phyloP scores from a whole-genome alignment of 2,888 invertebrate species.

The Coleophora flavipennella region DNA sequence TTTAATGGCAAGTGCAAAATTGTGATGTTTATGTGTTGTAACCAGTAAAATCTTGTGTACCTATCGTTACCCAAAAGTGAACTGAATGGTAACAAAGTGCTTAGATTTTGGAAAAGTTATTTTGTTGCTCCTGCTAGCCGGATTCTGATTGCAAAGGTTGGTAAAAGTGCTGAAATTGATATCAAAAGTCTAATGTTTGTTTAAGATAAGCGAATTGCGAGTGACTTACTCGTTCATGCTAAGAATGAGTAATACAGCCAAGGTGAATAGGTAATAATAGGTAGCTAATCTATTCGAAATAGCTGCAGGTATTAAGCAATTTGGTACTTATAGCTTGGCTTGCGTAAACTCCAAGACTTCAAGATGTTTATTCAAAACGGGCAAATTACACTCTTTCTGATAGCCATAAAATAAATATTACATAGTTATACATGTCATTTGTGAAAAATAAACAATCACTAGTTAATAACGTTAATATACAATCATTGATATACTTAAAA shows the following conservation, averaged over 20 bases:
- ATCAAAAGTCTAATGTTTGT: constrained; percentile 11
- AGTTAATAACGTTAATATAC: too few relatives aligned
- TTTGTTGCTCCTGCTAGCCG: constrained; percentile 28
- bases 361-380: too few relatives aligned
- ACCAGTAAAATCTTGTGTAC: constrained; percentile 55
- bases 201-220: constrained; percentile 16
- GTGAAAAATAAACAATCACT: too few relatives aligned
- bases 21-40: constrained; percentile 67
- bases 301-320: background rate
- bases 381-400: too few relatives aligned
- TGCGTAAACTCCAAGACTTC: background rate
- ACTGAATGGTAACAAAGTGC: constrained; percentile 60
- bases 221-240: constrained; percentile 6
- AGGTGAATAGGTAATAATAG: constrained; percentile 13
- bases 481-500: too few relatives aligned
- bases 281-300: background rate
- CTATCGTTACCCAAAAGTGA: constrained; percentile 59
- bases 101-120: constrained; percentile 54
- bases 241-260: constrained; percentile 20
- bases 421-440: too few relatives aligned
- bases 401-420: too few relatives aligned
- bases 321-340: too few relatives aligned
- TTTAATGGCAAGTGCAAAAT: constrained; percentile 61
- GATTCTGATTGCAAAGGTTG: constrained; percentile 37
- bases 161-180: constrained; percentile 19